Percentiles rank a stretch among this genome's conserved stretches.
phyloP scores from a whole-genome alignment of 1,140 invertebrate species.

The Drosophila punjabiensis region DNA sequence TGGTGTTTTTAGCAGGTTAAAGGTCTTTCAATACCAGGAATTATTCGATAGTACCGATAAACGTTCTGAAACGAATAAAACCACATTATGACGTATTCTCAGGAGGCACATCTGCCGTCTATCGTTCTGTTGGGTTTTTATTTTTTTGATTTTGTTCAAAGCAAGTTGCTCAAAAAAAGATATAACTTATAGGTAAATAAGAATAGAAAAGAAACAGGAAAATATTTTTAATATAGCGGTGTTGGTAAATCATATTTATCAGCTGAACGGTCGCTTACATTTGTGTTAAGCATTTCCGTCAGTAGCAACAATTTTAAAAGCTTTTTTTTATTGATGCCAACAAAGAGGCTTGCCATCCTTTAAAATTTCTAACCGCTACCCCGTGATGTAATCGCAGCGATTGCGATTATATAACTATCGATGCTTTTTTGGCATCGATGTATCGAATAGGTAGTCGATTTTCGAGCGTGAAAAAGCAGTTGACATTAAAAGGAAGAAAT shows the following conservation, averaged over 20 bases:
- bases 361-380: background rate
- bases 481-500: slow-evolving; percentile 10
- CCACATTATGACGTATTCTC: background rate
- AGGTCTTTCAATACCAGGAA: slow-evolving; percentile 31
- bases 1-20: slow-evolving; percentile 38
- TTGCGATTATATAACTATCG: background rate
- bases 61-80: background rate
- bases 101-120: background rate
- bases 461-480: slow-evolving; percentile 1
- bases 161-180: background rate
- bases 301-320: background rate
- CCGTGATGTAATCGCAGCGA: background rate
- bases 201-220: background rate
- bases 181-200: too few relatives aligned
- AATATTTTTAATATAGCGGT: background rate
- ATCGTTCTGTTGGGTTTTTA: background rate
- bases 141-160: background rate
- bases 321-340: background rate
- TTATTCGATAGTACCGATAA: slow-evolving; percentile 13
- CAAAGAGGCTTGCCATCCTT: too few relatives aligned
- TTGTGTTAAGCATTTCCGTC: background rate
- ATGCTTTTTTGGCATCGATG: background rate
- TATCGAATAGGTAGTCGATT: slow-evolving; percentile 10
- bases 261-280: background rate
- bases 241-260: background rate